Evolutionary conservation across 2,888 invertebrate species (phyloP), one percentile per base, ranked within the genome.

Genomic region (Chrysolina haemoptera): DNA sequence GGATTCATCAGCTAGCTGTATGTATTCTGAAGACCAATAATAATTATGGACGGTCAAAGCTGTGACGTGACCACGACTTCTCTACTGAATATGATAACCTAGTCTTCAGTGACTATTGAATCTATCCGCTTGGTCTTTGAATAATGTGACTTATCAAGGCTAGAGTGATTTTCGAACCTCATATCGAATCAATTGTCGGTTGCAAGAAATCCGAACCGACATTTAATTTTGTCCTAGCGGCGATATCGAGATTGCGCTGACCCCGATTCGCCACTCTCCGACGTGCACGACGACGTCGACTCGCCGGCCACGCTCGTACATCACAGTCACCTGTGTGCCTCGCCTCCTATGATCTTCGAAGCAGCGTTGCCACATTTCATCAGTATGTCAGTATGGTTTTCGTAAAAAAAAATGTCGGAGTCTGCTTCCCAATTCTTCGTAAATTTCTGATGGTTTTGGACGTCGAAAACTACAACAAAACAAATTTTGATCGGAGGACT

Each of bases 321-420:
- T 82, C 81, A 81, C 77, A 78, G 77, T 81, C 79, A 80, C 80
- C 81, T 81, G 80, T 74, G 40, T 74, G 74, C 77, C 77, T 77
- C 76, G 69, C 76, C 79, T 77, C 76, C 68, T 75, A 27, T 59
- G 22, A 59, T 35, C 59, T 59, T n/a, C 35, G 59, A n/a, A 16
- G 20, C 53, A 10, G 20, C 53, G 20, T 53, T 53, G 53, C 20
- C 53, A 53, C 11, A 20, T 35, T 35, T 35, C 35, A 8, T 35
- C 4, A 35, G 6, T 35, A 35, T 8, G 8, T 6, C 35, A 35
- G 35, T 35, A 35, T 8, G 1, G 27, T 27, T 27, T 27, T n/a
- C n/a, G n/a, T n/a, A n/a, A n/a, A n/a, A n/a, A n/a, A n/a, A n/a
- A n/a, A n/a, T n/a, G n/a, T n/a, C n/a, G n/a, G n/a, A n/a, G n/a